Base-by-base conservation (phyloP, 1,140 invertebrate genomes). In the Brachionus asplanchnoidis region DNA sequence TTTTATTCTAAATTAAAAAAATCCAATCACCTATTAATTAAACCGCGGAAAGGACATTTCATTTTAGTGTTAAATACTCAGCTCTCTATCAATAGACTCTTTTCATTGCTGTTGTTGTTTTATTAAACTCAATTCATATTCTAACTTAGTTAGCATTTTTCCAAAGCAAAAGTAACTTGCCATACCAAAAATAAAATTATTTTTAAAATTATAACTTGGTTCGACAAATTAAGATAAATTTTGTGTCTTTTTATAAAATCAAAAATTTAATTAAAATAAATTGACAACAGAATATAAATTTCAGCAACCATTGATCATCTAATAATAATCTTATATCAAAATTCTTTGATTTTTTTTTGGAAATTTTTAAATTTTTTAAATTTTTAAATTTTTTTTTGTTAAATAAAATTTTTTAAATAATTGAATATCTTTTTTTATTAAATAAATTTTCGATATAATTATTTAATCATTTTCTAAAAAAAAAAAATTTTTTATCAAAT, bases 1-100 rank as follows among this genome's bases (percentile, higher is more conserved):
- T 73, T 36, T 46, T 26, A 73, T 73, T 73, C 68, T 40, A 77
- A 77, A 77, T 77, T 46, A 46, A 46, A 46, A 77, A 77, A 46
- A 12, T 5, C 8, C 14, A 40, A n/a, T 32, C 23, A 68, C 20
- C 23, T 28, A 14, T 3, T 36, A 23, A 12, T 14, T 26, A 32
- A 68, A 73, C 28, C 28, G 14, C 12, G 32, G n/a, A 40, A 40
- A 36, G 17, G 36, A 20, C 28, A 20, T 2, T 40, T 36, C 11
- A 36, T 14, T 40, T 28, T 17, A 40, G 7, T 9, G 1, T 20
- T 12, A 40, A 73, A 44, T 42, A 73, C 32, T 73, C 28, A n/a
- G 68, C 68, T 32, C 68, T 12, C 26, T 14, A 17, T 20, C 32
- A 73, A 73, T 56, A 73, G 68, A 73, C 68, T 73, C 68, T 73